Conservation (phyloP, 2,113 vertebrate genomes). For the Polyodon spathula region DNA sequence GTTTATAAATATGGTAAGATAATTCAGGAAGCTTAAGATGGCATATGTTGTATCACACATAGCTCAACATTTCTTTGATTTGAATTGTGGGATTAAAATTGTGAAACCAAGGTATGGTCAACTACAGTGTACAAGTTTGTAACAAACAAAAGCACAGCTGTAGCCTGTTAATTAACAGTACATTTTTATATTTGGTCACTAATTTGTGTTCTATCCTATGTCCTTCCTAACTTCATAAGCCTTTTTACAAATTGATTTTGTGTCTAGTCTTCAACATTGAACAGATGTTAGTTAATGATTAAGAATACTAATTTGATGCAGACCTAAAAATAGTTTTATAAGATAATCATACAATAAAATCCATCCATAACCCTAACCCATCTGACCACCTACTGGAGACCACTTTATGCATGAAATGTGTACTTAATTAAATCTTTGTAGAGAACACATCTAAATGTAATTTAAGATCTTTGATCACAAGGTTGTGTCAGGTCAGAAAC, state of each 20-base stretch:
- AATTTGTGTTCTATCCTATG: not conserved
- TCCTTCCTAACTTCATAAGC: not conserved
- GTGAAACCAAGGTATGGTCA: no score
- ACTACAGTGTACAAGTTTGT: no score
- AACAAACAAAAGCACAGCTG: no score
- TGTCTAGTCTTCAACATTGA: slow-evolving; percentile 12
- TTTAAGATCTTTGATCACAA: no score
- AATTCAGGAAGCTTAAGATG: no score
- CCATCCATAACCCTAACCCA: not conserved
- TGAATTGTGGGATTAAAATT: no score
- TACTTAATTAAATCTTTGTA: not conserved
- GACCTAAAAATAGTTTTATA: slow-evolving; percentile 10
- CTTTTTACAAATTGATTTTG: not conserved
- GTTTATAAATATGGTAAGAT: no score
- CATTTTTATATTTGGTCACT: no score
- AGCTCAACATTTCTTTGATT: no score
- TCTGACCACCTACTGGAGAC: not conserved
- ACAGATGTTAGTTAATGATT: slow-evolving; percentile 16
- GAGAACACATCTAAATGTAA: not conserved
- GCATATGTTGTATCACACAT: no score
- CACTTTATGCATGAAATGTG: not conserved
- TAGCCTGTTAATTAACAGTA: no score
- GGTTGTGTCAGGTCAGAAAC: no score
- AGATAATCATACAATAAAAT: slow-evolving; percentile 3
- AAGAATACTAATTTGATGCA: slow-evolving; percentile 7